Evolutionary conservation across 2,888 invertebrate species (phyloP).

Genomic region (Tenthredo mesomela): DNA sequence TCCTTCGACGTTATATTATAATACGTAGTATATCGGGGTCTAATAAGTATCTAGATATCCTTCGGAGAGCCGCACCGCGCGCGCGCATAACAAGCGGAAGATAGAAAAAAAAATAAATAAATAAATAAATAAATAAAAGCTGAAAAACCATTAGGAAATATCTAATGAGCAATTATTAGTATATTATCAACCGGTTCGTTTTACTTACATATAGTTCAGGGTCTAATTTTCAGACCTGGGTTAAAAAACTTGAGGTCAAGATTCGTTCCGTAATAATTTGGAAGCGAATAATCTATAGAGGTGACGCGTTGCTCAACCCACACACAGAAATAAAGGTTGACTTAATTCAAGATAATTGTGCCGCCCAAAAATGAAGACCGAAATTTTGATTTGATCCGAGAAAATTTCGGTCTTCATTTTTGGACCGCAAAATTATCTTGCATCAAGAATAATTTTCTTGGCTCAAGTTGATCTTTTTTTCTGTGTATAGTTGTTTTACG

Average conservation of each 20-base stretch:
- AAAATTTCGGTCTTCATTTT: no score
- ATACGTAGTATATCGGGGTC: no score
- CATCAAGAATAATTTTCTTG: no score
- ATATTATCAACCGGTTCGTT: background rate
- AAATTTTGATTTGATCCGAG: no score
- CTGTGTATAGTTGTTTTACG: slow-evolving; percentile 18
- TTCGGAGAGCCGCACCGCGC: background rate
- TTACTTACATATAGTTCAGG: background rate
- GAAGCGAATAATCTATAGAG: background rate
- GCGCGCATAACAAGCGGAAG: background rate
- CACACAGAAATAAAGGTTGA: no score
- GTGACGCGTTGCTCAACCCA: background rate
- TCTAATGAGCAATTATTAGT: background rate
- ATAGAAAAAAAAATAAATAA: no score
- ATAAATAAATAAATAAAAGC: background rate
- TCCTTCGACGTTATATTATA: background rate
- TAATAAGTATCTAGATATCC: background rate
- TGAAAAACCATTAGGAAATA: background rate
- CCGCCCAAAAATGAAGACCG: no score
- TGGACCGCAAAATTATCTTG: no score
- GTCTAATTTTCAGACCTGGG: background rate
- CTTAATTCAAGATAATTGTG: no score
- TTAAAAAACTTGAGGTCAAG: background rate
- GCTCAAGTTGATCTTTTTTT: no score
- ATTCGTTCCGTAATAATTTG: background rate